Base-by-base conservation (phyloP, 1,140 invertebrate species). In the Pseudomyrmex concolor region DNA sequence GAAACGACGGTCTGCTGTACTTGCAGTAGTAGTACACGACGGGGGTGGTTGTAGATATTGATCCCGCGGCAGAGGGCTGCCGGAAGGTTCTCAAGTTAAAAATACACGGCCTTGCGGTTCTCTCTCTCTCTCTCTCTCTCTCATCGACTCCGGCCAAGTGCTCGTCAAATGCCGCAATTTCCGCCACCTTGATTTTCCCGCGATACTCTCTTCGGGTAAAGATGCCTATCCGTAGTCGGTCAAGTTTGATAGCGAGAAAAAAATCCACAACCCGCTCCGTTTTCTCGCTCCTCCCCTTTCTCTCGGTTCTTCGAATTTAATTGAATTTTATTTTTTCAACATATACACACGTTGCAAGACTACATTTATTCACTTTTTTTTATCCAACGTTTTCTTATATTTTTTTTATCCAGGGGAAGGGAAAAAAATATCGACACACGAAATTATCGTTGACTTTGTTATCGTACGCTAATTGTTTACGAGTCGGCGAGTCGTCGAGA, bases 1-100 rank as follows among this genome's bases (percentile, higher is more conserved):
- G 34, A 34, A 34, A 34, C 60, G 59, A 81, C 84, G 66, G 70
- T 86, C 82, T 85, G 78, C 82, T 85, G 78, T 70, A 84, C 84
- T 73, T 81, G 63, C 71, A 89, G 84, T 85, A 89, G 90, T 91
- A 90, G 90, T 89, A 88, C 83, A 86, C 73, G 51, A 86, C 74
- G 87, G 80, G 76, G 87, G 83, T 85, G 77, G 88, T 84, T 86
- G 81, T 86, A 89, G 91, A 90, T 93, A 93, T 93, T 93, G 92
- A 93, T 93, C 91, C 91, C 91, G 83, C 66, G 82, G 55, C 80
- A 86, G 86, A 89, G 86, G 82, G 87, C 86, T 86, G 87, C 91
- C 88, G 89, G 91, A 91, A 92, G 91, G 89, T 92, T 90, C 88
- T 91, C 73, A 90, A 91, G 91, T 92, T 93, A 93, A 93, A 93